phyloP scores from a whole-genome alignment of 2,797 vertebrate genomes.

The Nasua narica region DNA sequence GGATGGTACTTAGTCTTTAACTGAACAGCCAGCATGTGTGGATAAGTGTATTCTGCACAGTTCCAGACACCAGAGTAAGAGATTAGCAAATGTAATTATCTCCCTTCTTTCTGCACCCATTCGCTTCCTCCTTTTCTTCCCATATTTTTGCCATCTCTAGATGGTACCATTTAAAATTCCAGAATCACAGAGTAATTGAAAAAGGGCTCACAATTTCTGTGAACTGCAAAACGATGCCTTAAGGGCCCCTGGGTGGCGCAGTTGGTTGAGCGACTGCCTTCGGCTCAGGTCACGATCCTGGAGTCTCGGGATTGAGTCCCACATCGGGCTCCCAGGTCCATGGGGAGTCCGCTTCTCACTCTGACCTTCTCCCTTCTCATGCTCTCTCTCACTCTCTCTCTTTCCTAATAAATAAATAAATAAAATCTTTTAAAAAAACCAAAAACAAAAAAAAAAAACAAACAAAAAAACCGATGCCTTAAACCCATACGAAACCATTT shows the following conservation, averaged over 20 bases:
- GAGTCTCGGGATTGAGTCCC: no score
- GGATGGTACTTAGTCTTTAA: neutral
- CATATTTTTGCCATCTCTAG: neutral
- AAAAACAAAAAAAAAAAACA: no score
- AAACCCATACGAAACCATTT: neutral
- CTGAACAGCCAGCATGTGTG: neutral
- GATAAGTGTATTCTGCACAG: neutral
- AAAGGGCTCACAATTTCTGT: neutral
- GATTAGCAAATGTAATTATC: neutral
- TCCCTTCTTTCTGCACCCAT: neutral
- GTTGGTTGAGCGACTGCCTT: no score
- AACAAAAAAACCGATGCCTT: neutral
- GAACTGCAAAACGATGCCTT: neutral
- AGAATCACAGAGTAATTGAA: neutral
- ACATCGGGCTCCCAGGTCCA: no score
- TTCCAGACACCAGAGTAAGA: neutral
- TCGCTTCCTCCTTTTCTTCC: neutral
- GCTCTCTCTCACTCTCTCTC: no score
- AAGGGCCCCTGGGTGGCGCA: no score
- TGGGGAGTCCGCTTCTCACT: no score
- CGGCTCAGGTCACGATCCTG: no score
- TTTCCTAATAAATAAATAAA: no score
- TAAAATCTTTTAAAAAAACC: no score
- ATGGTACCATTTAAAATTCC: neutral
- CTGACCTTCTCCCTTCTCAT: no score